Evolutionary conservation across 2,888 invertebrate genomes (phyloP), one percentile per base, ranked within the genome.

Genomic region (Epistrophella euchroma): DNA sequence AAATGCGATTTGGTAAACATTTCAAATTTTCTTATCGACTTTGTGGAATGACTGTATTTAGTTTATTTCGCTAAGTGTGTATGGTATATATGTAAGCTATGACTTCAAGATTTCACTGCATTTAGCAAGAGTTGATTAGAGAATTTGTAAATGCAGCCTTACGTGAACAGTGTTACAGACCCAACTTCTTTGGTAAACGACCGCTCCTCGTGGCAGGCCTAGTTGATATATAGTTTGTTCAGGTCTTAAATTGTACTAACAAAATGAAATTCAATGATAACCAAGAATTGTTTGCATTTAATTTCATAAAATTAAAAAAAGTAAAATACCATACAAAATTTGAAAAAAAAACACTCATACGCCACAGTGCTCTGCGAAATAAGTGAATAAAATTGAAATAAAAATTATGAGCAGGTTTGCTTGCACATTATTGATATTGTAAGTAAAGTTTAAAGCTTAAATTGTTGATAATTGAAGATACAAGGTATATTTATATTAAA

Each of bases 1-100:
- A 70, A 72, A 15, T 19, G 45, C 45, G 58, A 62, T n/a, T 37
- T 70, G 32, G 40, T 45, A 37, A 17, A 56, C 28, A 28, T n/a
- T 0, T 2, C 2, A 13, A 50, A 2, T 43, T 37, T 5, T 37
- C 17, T 64, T 64, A 45, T 64, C 64, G 45, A 64, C 17, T 64
- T 17, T 45, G 64, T 17, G 17, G 10, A 64, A 45, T 28, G 28
- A 45, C 28, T 64, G n/a, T 28, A 17, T 25, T 43, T n/a, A 28
- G 17, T 25, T n/a, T 45, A 45, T 62, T 43, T 62, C 17, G 28
- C n/a, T n/a, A 28, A 17, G 45, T 60, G 7, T 19, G 11, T 35
- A 13, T 60, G 0, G 9, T n/a, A 52, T 13, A 37, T 37, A 13
- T 25, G 37, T 9, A 35, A 10, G 11, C 5, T 40, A 13, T 2